Conservation (phyloP, 2,888 invertebrate genomes). For the Helobdella robusta region DNA sequence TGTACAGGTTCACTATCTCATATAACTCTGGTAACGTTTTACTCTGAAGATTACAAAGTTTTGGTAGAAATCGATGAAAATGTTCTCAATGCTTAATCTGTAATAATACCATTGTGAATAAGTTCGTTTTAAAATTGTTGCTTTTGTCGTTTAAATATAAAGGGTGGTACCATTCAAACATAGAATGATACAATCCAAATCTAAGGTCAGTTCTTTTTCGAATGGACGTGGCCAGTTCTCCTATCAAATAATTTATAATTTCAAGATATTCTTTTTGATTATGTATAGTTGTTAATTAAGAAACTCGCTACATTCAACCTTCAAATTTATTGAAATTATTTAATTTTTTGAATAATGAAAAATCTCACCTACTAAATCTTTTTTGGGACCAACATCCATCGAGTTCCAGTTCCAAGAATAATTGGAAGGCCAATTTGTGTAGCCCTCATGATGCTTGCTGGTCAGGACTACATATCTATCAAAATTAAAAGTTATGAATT, state of each 20-base stretch:
- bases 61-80: too few species aligned
- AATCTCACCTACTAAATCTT: constrained; percentile 63
- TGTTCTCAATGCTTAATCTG: background rate
- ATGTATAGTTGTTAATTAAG: too few species aligned
- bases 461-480: constrained; percentile 69
- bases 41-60: constrained; percentile 36
- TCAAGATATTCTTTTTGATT: too few species aligned
- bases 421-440: constrained; percentile 70
- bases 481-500: constrained; percentile 28
- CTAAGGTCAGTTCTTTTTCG: constrained; percentile 52
- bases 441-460: constrained; percentile 82
- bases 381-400: constrained; percentile 65
- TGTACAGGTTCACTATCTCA: constrained; percentile 54
- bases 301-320: too few species aligned
- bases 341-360: too few species aligned
- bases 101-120: constrained; percentile 33
- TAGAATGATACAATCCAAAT: constrained; percentile 47
- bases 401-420: constrained; percentile 77
- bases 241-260: constrained; percentile 30
- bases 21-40: constrained; percentile 59
- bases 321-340: too few species aligned
- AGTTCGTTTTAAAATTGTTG: constrained; percentile 34
- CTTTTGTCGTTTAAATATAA: constrained; percentile 42
- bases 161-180: constrained; percentile 49
- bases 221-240: constrained; percentile 41